These are phyloP conservation scores for Pectinophora gossypiella DNA, from an alignment of 1,140 invertebrate species.

Conservation along the genomic window DNA sequence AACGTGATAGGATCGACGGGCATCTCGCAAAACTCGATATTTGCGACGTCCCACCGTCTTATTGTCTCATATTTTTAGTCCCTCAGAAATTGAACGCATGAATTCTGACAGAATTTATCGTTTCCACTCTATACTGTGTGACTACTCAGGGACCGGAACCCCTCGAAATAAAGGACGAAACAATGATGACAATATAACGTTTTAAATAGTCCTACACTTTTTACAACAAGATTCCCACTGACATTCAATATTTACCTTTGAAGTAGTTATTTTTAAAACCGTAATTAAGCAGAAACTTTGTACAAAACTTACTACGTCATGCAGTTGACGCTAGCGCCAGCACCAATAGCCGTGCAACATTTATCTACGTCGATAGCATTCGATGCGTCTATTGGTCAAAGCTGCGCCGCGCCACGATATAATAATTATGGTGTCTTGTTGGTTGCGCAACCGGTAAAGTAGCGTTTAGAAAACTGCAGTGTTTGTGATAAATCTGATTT, in stretches of 20 bases:
- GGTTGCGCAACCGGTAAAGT: too few species aligned
- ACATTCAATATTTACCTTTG: neutral
- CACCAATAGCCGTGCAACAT: neutral
- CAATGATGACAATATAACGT: neutral
- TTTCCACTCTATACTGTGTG: slow-evolving; percentile 16
- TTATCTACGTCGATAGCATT: neutral
- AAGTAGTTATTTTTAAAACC: too few species aligned
- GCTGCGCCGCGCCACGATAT: too few species aligned
- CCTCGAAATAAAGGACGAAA: neutral
- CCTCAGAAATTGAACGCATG: slow-evolving; percentile 36
- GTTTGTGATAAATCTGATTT: too few species aligned
- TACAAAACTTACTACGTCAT: too few species aligned
- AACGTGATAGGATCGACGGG: neutral
- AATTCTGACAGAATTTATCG: slow-evolving; percentile 41
- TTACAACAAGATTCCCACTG: neutral
- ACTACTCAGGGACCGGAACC: neutral
- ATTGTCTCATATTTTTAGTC: slow-evolving; percentile 38
- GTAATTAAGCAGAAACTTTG: too few species aligned
- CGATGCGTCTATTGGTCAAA: too few species aligned
- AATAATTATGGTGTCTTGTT: too few species aligned
- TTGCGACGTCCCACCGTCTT: slow-evolving; percentile 10
- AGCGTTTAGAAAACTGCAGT: neutral
- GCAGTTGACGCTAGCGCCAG: too few species aligned
- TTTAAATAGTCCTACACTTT: neutral
- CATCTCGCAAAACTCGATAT: neutral